A percentile compares a stretch with the other conserved stretches of the same genome.
phyloP scores from a whole-genome alignment of 53 echinoderm and acorn worm genomes.

The Echinarachnius parma region DNA sequence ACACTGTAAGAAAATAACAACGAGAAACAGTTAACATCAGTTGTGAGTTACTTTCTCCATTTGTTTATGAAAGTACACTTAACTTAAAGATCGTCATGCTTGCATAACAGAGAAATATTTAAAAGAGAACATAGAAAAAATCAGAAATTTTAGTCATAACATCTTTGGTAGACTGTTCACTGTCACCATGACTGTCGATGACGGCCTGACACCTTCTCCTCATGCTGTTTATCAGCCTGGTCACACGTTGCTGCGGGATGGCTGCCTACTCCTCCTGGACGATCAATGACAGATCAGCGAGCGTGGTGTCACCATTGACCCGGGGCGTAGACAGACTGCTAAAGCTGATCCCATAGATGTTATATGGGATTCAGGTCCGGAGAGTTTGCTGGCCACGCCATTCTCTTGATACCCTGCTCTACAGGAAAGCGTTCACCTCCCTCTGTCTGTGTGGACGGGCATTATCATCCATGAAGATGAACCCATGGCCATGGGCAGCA shows the following conservation, averaged over 20 bases:
- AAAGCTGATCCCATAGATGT: slow-evolving; percentile 15
- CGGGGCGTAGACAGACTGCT: neutral
- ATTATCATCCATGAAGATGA: slow-evolving; percentile 32
- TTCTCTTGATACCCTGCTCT: slow-evolving; percentile 15
- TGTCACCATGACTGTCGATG: slow-evolving; percentile 18
- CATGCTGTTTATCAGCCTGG: slow-evolving; percentile 23
- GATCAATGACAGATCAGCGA: slow-evolving; percentile 1
- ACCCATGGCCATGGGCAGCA: slow-evolving; percentile 23
- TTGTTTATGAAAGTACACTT: no score
- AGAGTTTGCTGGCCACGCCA: neutral
- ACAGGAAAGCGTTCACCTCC: neutral
- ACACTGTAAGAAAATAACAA: no score
- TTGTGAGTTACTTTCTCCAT: no score
- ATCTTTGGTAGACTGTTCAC: no score
- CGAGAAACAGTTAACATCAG: no score
- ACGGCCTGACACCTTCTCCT: neutral
- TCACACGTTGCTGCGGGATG: slow-evolving; percentile 30
- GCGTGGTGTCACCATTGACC: neutral
- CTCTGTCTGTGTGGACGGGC: slow-evolving; percentile 7
- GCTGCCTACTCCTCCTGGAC: slow-evolving; percentile 15
- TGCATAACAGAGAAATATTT: no score
- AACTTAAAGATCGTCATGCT: no score
- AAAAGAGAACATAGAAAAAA: no score
- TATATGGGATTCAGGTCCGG: slow-evolving; percentile 1
- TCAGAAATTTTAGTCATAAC: no score